These are phyloP conservation scores for Phenganax subtilis DNA, from an alignment of 92 coral and sea anemone genomes.

Conservation along the genomic window DNA sequence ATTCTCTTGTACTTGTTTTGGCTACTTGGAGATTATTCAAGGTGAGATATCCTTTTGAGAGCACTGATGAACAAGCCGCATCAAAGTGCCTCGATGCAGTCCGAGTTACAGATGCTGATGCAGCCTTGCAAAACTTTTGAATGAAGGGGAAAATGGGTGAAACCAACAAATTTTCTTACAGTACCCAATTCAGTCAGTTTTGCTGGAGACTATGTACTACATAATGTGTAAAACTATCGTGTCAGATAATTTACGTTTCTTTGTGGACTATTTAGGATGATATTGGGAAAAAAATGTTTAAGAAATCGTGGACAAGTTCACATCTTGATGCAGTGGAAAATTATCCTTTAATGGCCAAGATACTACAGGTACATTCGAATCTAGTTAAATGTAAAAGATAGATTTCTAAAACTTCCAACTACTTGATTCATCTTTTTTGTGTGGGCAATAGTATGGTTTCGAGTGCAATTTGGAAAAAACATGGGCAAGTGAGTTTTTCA, in stretches of 20 bases:
- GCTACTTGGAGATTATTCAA: constrained; percentile 68
- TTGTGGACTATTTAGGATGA: constrained; percentile 50
- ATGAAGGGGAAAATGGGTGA: no score
- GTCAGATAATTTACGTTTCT: background rate
- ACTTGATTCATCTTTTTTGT: no score
- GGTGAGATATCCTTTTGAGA: constrained; percentile 42
- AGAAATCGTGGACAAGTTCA: constrained; percentile 66
- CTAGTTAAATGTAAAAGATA: background rate
- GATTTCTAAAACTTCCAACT: background rate
- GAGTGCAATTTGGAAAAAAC: no score
- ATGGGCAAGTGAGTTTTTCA: no score
- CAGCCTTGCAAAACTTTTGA: background rate
- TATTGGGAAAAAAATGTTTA: constrained; percentile 61
- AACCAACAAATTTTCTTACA: no score
- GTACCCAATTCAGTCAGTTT: no score
- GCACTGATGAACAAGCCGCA: background rate
- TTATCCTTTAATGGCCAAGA: constrained; percentile 51
- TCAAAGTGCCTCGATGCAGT: background rate
- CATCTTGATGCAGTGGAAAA: constrained; percentile 59
- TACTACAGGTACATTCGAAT: constrained; percentile 60
- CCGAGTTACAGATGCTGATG: background rate
- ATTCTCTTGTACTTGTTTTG: constrained; percentile 61
- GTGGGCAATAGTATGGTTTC: no score
- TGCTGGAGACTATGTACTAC: background rate
- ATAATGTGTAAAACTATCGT: background rate